These are phyloP conservation scores for Actinia tenebrosa DNA, from an alignment of 64 coral and sea anemone species.

Conservation along the genomic window DNA sequence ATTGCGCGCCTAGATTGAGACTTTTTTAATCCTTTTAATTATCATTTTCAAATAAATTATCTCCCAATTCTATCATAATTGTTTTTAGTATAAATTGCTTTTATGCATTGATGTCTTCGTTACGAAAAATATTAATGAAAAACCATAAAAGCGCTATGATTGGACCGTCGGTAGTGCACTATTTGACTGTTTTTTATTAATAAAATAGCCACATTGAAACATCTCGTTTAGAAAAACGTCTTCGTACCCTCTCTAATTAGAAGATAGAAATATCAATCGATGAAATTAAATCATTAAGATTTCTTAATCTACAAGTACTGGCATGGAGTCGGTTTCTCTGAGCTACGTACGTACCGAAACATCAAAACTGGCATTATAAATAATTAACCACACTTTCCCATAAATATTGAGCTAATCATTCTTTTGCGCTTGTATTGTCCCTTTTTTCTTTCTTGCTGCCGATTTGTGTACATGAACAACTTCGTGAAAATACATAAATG, in stretches of 20 bases:
- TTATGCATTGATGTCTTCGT: not conserved
- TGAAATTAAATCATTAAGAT: not conserved
- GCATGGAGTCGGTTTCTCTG: not conserved
- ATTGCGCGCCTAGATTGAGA: too few species aligned
- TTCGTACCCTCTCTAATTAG: not conserved
- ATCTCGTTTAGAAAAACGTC: not conserved
- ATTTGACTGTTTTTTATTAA: not conserved
- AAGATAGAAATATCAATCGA: not conserved
- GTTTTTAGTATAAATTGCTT: not conserved
- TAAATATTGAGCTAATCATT: not conserved
- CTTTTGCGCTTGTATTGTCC: not conserved
- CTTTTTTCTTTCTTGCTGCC: not conserved
- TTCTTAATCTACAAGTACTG: not conserved
- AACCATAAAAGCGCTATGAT: not conserved
- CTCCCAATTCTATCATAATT: not conserved
- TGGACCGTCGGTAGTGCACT: not conserved
- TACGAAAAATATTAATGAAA: not conserved
- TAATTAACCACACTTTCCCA: not conserved
- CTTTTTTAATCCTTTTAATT: not conserved
- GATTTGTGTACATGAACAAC: not conserved
- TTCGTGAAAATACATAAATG: not conserved
- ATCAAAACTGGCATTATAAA: not conserved
- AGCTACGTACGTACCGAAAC: not conserved
- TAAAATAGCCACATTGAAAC: slow-evolving; percentile 2
- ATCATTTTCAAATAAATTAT: not conserved